Evolutionary conservation across 2,888 invertebrate species (phyloP).

Genomic region (Candidula unifasciata): DNA sequence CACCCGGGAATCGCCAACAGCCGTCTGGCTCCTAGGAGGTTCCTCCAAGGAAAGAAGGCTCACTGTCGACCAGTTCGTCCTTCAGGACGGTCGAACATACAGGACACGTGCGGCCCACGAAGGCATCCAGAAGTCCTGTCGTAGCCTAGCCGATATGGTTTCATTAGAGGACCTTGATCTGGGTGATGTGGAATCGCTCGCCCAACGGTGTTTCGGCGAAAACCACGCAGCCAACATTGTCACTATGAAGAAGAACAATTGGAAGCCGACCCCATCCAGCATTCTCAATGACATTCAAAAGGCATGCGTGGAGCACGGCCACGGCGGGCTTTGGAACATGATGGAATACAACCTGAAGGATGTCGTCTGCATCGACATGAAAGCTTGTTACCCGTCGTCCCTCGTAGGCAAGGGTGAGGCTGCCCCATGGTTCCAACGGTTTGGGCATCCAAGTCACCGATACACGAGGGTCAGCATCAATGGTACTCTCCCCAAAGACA

Average conservation of each 20-base stretch:
- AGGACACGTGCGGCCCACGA: background rate
- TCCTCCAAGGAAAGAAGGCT: background rate
- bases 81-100: background rate
- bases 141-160: background rate
- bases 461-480: too few species aligned
- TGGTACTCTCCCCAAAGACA: too few species aligned
- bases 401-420: background rate
- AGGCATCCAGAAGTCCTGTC: background rate
- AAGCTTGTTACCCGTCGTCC: background rate
- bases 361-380: background rate
- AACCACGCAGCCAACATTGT: background rate
- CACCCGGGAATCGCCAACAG: background rate
- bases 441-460: too few species aligned
- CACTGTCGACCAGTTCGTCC: slow-evolving; percentile 9
- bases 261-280: background rate
- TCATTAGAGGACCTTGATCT: too few species aligned
- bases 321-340: slow-evolving; percentile 1
- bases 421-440: background rate
- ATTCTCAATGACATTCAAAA: background rate
- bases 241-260: background rate
- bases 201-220: background rate
- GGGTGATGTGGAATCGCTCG: background rate
- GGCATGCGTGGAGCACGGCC: slow-evolving; percentile 17
- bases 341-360: background rate
- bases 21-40: slow-evolving; percentile 3